A percentile compares a stretch with the other conserved stretches of the same genome.
phyloP scores from a whole-genome alignment of 2,797 vertebrate genomes.

The Gadopsis marmoratus region DNA sequence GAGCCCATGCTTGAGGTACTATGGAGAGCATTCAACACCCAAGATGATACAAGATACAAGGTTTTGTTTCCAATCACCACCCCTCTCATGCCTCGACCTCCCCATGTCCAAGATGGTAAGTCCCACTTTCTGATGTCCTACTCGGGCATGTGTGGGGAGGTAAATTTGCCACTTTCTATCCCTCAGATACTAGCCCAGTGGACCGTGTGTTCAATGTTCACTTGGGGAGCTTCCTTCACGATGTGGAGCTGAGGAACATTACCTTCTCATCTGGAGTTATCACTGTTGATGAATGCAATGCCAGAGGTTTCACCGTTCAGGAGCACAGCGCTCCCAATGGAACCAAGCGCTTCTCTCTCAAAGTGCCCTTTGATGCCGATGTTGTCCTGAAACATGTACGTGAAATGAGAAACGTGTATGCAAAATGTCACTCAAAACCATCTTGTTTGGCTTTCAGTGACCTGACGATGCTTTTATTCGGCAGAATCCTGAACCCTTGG shows the following conservation, averaged over 20 bases:
- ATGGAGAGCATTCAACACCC: conserved; percentile 72
- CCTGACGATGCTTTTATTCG: neutral
- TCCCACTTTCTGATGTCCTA: accelerated
- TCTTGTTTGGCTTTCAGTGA: neutral
- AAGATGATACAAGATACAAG: conserved; percentile 81
- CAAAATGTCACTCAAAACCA: too few relatives aligned
- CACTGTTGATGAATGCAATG: conserved; percentile 70
- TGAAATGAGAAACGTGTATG: neutral
- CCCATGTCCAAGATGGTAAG: conserved; percentile 67
- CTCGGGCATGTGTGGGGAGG: accelerated
- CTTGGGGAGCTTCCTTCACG: conserved; percentile 80
- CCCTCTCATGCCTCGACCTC: conserved; percentile 71
- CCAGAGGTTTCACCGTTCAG: conserved; percentile 73
- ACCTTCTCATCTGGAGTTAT: conserved; percentile 77
- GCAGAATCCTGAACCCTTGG: conserved; percentile 71
- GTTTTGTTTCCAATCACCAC: conserved; percentile 85
- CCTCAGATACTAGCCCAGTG: conserved; percentile 73
- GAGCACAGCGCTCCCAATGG: conserved; percentile 73
- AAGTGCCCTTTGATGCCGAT: conserved; percentile 77
- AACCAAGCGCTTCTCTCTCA: conserved; percentile 68
- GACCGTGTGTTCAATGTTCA: conserved; percentile 68
- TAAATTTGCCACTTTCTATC: neutral
- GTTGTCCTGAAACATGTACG: conserved; percentile 79
- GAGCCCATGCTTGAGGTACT: conserved; percentile 86
- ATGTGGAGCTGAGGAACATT: conserved; percentile 83